Conservation (phyloP, 2,113 vertebrate species). For the Ammospiza nelsoni region DNA sequence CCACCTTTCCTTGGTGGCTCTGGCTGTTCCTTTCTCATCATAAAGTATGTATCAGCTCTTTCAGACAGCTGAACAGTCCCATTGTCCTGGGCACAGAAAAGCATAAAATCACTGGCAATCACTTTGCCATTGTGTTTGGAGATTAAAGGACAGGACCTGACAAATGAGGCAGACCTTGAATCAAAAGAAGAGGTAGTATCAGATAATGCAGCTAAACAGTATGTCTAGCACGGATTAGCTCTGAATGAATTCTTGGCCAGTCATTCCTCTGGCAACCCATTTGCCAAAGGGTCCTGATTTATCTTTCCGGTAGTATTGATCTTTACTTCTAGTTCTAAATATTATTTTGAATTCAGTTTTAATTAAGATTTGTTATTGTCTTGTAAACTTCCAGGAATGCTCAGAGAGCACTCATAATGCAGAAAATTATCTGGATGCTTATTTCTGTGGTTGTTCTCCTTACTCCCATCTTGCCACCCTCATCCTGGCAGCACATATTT, state of each 20-base stretch:
- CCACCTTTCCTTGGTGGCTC: not conserved
- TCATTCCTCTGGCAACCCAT: not conserved
- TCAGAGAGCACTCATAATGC: not conserved
- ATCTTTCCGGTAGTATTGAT: not conserved
- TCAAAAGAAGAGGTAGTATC: not conserved
- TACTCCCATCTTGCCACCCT: not conserved
- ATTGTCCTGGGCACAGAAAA: constrained; percentile 5
- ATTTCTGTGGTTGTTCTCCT: not conserved
- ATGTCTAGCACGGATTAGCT: not conserved
- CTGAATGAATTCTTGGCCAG: not conserved
- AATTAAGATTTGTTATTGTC: not conserved
- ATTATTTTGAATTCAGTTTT: not conserved
- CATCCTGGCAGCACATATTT: not conserved
- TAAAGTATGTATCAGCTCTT: not conserved
- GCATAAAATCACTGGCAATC: constrained; percentile 7
- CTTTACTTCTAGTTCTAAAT: not conserved
- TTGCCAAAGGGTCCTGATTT: not conserved
- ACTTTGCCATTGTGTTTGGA: constrained; percentile 4
- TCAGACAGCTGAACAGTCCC: not conserved
- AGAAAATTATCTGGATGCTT: not conserved
- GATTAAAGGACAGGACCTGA: not conserved
- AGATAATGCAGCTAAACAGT: not conserved
- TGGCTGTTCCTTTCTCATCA: not conserved
- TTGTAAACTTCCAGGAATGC: not conserved
- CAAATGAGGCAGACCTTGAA: not conserved